Base-by-base conservation (phyloP, 1,140 invertebrate genomes). In the Subanguina moxae region DNA sequence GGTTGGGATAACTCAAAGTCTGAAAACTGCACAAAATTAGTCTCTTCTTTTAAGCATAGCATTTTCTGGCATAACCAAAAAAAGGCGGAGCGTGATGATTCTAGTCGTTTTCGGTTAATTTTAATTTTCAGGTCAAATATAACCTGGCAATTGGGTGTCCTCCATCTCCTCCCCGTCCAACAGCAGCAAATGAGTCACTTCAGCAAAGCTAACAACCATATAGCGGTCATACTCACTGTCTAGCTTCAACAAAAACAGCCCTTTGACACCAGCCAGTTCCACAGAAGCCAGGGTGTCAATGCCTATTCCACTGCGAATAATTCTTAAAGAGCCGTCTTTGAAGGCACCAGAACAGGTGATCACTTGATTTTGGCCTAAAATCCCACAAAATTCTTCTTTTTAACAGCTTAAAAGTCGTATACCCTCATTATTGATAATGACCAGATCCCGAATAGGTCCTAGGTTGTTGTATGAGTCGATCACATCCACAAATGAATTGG, bases 391-490 rank as follows among this genome's bases (percentile, higher is more conserved):
- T n/a, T n/a, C n/a, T n/a, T n/a, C n/a, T n/a, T n/a, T n/a, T n/a
- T n/a, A n/a, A n/a, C n/a, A n/a, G n/a, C n/a, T n/a, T n/a, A n/a
- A n/a, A 45, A 45, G 23, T 3, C 8, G 48, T 52, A 8, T 94
- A 0, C 94, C 94, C 84, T 98, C 95, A 61, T 95, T 86, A 84
- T 97, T 93, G 42, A 86, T 84, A 0, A 97, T 92, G 1, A 97
- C 90, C 90, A 98, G 97, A 84, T 98, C 95, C 23, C 94, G 87
- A 78, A 99, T 97, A 0, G 94, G 94, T 3, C 93, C 94, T 27
- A 98, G 86, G 86, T 96, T 98, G 17, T 92, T 94, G 83, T 94
- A 97, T 11, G 89, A 91, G 84, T 98, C 94, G 89, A 97, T 91
- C 1, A 92, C 87, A 75, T 90, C 89, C 19, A 97, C 91, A 83